Conservation (phyloP, 2,888 invertebrate genomes). For the Rhagonycha lutea region DNA sequence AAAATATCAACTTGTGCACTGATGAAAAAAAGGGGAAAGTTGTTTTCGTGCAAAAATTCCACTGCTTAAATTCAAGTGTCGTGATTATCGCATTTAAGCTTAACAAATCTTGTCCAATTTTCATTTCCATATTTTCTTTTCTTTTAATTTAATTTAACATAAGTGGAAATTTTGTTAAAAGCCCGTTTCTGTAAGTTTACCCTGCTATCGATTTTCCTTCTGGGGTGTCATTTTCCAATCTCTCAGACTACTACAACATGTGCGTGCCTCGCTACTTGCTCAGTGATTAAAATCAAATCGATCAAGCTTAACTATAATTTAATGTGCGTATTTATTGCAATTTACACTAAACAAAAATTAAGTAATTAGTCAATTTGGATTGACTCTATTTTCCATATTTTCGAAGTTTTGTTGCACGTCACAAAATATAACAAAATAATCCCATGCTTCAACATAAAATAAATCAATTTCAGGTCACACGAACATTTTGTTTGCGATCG, state of each 20-base stretch:
- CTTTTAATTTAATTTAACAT: neutral
- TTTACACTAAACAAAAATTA: slow-evolving; percentile 19
- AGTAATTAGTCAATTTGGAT: slow-evolving; percentile 10
- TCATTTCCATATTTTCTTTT: neutral
- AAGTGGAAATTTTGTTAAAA: neutral
- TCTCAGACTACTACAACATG: slow-evolving; percentile 6
- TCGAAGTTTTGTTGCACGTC: neutral
- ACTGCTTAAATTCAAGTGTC: neutral
- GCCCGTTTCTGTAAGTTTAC: neutral
- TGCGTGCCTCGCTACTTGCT: slow-evolving; percentile 16
- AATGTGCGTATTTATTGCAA: slow-evolving; percentile 16
- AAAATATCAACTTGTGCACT: neutral
- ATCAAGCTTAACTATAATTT: slow-evolving; percentile 20
- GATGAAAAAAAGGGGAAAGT: neutral
- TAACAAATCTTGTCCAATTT: neutral
- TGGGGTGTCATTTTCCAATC: slow-evolving; percentile 11
- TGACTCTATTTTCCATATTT: neutral
- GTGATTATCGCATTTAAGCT: neutral
- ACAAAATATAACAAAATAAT: neutral
- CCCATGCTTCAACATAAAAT: neutral
- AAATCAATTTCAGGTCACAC: neutral
- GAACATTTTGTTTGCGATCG: neutral
- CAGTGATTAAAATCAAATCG: slow-evolving; percentile 22
- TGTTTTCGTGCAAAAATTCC: neutral
- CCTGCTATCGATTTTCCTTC: slow-evolving; percentile 19